Base-by-base conservation (phyloP, 2,888 invertebrate genomes). In the Cryptocheilus praepositus region DNA sequence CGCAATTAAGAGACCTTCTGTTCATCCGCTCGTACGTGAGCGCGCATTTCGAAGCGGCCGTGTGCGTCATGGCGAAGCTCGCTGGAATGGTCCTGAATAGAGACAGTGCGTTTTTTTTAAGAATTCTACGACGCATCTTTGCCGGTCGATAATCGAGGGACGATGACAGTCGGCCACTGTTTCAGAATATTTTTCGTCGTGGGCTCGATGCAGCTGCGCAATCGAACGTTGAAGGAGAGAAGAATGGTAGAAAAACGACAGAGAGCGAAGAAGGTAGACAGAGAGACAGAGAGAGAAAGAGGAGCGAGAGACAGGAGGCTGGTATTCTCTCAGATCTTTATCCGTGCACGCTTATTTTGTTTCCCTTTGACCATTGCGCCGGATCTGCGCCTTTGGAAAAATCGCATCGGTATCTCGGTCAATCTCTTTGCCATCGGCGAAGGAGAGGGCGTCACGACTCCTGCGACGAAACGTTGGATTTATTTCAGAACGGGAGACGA, bases 1-100 rank as follows among this genome's bases (percentile, higher is more conserved):
- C 65, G 44, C 16, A 49, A 53, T 36, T 36, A 18, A 15, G 21
- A 44, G 11, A 55, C 51, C 56, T 22, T 57, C 63, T 43, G 19
- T 64, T 64, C 45, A 22, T 63, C 25, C 36, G 56, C 21, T 36
- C 52, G 52, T 21, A 58, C 65, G 13, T 53, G 25, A 53, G 25
- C 52, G 21, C 7, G 25, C 7, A 53, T 18, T 19, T 53, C 25
- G 15, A 21, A 25, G 22, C 22, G 13, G 22, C 8, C 52, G 15
- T 53, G 21, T 7, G 52, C 52, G 52, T 22, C 25, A n/a, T n/a
- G 22, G 52, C 7, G n/a, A 25, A 11, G n/a, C 11, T 53, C 15
- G 22, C 22, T 21, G 52, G 22, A 22, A 3, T 21, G 52, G 21
- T 16, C 3, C 4, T 21, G 5, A 36, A 36, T 36, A 7, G 21